A percentile compares a stretch with the other conserved stretches of the same genome.
These are phyloP conservation scores for Lota lota DNA, from an alignment of 2,113 vertebrate species.

Conservation along the genomic window DNA sequence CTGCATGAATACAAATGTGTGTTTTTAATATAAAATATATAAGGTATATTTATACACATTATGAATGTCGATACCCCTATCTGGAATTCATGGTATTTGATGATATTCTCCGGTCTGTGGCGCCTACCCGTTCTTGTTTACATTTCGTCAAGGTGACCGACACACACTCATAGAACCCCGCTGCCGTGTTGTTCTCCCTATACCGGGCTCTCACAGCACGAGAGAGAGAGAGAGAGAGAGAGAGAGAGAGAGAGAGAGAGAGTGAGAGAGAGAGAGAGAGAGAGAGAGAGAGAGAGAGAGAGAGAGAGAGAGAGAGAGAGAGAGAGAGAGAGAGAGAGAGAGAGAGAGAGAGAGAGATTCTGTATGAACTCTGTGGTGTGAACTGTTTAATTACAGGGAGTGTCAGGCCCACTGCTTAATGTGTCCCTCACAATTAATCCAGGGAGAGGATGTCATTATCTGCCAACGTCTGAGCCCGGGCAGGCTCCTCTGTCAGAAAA, in stretches of 20 bases:
- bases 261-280: too few species aligned
- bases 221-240: too few species aligned
- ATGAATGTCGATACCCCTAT: too few species aligned
- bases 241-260: too few species aligned
- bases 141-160: neutral
- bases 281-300: too few species aligned
- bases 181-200: too few species aligned
- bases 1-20: too few species aligned
- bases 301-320: neutral
- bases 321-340: neutral
- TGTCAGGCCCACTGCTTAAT: conserved; percentile 70
- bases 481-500: conserved; percentile 44
- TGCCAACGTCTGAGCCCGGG: conserved; percentile 51
- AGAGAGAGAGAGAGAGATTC: conserved; percentile 23
- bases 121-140: neutral
- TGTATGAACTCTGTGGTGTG: conserved; percentile 61
- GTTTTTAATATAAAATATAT: too few species aligned
- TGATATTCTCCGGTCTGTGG: neutral
- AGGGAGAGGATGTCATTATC: conserved; percentile 72
- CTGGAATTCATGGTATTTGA: too few species aligned
- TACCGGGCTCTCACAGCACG: too few species aligned
- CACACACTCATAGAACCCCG: neutral
- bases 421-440: conserved; percentile 72
- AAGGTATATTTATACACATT: too few species aligned
- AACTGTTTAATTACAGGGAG: conserved; percentile 72